Conservation (phyloP, 2,113 vertebrate species). For the Myrmecophaga tridactyla region DNA sequence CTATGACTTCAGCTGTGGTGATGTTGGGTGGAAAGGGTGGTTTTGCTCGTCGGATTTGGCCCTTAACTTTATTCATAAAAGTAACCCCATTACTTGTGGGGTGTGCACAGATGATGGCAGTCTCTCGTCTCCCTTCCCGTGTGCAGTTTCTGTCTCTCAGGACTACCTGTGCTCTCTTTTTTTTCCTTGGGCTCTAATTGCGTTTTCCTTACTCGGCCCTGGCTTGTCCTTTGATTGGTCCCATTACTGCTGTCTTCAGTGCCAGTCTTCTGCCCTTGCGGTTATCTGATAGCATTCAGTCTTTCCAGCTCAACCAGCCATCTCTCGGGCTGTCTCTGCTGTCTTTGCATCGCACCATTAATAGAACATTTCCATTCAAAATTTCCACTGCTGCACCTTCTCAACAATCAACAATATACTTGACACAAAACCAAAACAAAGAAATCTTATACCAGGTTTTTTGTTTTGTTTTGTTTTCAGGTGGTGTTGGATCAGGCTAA, state of each 20-base stretch:
- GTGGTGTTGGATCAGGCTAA: neutral
- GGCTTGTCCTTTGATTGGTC: slow-evolving; percentile 49
- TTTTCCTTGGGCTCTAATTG: neutral
- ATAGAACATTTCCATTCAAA: neutral
- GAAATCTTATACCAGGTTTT: neutral
- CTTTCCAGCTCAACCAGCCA: neutral
- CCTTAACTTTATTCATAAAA: neutral
- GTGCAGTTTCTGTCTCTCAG: neutral
- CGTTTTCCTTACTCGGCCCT: neutral
- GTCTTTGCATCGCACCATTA: neutral
- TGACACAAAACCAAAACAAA: slow-evolving; percentile 24
- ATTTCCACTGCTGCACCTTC: neutral
- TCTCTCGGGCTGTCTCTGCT: neutral
- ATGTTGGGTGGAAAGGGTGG: neutral
- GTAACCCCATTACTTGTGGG: too few species aligned
- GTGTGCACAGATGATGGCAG: rapidly evolving
- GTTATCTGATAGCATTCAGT: neutral
- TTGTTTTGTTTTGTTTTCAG: too few species aligned
- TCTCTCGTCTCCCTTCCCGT: neutral
- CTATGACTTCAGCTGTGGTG: neutral
- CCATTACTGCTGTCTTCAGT: neutral
- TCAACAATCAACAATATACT: neutral
- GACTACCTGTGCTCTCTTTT: neutral
- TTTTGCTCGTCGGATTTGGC: neutral
- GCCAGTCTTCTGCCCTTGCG: neutral